A percentile compares a stretch with the other conserved stretches of the same genome.
Conservation (phyloP, 2,113 vertebrate genomes). For the Nerophis ophidion region DNA sequence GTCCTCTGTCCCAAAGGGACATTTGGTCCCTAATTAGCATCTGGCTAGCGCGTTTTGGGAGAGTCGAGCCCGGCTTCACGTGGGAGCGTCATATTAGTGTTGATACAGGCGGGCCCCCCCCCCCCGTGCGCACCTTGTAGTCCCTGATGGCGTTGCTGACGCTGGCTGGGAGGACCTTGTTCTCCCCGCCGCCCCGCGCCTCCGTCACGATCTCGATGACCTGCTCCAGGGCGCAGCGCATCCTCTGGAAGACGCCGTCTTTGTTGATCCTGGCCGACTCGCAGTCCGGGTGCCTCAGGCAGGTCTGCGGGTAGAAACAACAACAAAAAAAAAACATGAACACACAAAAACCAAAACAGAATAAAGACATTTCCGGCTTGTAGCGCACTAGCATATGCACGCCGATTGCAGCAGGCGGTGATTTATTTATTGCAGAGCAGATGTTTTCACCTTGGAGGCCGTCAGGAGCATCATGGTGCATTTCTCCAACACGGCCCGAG, state of each 20-base stretch:
- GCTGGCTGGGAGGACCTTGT: slow-evolving; percentile 76
- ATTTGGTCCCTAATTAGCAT: no score
- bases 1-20: no score
- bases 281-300: slow-evolving; percentile 96
- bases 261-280: slow-evolving; percentile 97
- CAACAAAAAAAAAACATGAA: slow-evolving; percentile 41
- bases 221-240: slow-evolving; percentile 91
- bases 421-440: no score
- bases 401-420: no score
- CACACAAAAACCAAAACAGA: no score
- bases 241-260: slow-evolving; percentile 91
- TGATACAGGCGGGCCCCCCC: background rate
- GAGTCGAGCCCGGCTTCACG: no score
- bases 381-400: no score
- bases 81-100: no score
- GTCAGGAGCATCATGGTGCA: slow-evolving; percentile 99
- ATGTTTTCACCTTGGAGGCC: slow-evolving; percentile 85
- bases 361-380: background rate
- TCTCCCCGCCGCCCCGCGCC: slow-evolving; percentile 76
- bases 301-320: slow-evolving; percentile 76
- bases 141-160: slow-evolving; percentile 89
- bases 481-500: slow-evolving; percentile 93
- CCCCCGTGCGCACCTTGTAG: slow-evolving; percentile 79
- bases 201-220: slow-evolving; percentile 97
- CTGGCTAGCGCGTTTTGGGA: no score